Evolutionary conservation across 2,113 vertebrate species (phyloP).

Genomic region (Siniperca chuatsi): DNA sequence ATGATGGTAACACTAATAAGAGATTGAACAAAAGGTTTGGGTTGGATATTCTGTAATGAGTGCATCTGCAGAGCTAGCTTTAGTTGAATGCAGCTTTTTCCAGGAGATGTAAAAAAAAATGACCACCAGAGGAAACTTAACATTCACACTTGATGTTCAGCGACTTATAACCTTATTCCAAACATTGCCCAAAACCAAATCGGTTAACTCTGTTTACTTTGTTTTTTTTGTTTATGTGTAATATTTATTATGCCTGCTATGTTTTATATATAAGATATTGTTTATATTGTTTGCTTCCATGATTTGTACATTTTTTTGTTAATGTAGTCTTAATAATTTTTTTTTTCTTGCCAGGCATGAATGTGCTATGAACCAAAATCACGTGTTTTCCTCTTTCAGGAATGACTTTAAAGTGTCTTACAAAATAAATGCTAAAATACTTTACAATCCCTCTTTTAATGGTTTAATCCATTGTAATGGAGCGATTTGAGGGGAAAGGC

Average conservation of each 20-base stretch:
- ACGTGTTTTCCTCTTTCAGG: conserved; percentile 72
- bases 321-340: conserved; percentile 75
- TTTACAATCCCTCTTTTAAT: conserved; percentile 60
- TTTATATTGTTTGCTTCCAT: conserved; percentile 81
- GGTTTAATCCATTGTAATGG: conserved; percentile 69
- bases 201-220: conserved; percentile 80
- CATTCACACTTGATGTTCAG: conserved; percentile 42
- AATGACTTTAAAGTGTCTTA: conserved; percentile 81
- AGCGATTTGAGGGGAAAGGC: conserved; percentile 23
- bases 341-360: conserved; percentile 65
- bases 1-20: neutral
- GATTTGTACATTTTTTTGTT: conserved; percentile 72
- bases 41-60: conserved; percentile 44
- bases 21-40: conserved; percentile 44
- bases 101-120: conserved; percentile 31
- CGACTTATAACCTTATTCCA: conserved; percentile 52
- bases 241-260: conserved; percentile 86
- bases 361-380: conserved; percentile 82
- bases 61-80: conserved; percentile 57
- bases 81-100: conserved; percentile 24
- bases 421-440: conserved; percentile 68
- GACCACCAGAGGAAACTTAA: conserved; percentile 26
- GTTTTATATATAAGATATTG: conserved; percentile 81
- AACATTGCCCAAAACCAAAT: conserved; percentile 74
- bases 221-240: conserved; percentile 78